Conservation (phyloP, 1,140 invertebrate genomes). For the Procambarus clarkii region DNA sequence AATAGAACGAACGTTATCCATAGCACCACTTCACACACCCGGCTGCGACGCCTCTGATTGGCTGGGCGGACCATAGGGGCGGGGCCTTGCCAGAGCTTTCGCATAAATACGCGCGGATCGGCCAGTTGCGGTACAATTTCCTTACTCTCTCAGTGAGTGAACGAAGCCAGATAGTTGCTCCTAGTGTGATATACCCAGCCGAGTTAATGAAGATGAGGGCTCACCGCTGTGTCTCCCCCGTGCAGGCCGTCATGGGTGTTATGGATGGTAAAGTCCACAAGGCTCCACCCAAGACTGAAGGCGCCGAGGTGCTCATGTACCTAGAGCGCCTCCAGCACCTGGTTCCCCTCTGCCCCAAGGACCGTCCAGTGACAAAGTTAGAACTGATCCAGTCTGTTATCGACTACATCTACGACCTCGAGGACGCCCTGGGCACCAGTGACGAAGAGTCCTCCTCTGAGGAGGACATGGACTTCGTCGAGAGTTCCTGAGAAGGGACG, state of each 20-base stretch:
- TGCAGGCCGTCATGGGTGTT: conserved; percentile 59
- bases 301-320: conserved; percentile 53
- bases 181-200: background rate
- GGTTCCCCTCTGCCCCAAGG: conserved; percentile 78
- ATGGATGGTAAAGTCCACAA: conserved; percentile 63
- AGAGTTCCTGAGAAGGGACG: conserved; percentile 55
- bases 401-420: conserved; percentile 96
- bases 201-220: conserved; percentile 61
- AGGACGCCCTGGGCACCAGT: conserved; percentile 82
- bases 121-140: background rate
- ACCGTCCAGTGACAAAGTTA: conserved; percentile 84
- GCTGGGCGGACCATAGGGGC: conserved; percentile 4
- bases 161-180: background rate
- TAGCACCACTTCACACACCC: conserved; percentile 53
- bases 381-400: conserved; percentile 98
- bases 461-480: conserved; percentile 64
- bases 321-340: conserved; percentile 81
- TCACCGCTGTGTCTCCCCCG: conserved; percentile 54
- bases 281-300: conserved; percentile 45
- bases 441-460: conserved; percentile 60
- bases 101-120: conserved; percentile 22
- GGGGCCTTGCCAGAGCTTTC: background rate
- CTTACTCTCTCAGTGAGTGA: conserved; percentile 17
- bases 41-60: conserved; percentile 46
- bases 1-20: background rate